These are phyloP conservation scores for Camponotus vicinus DNA, from an alignment of 1,140 invertebrate genomes.

Conservation along the genomic window DNA sequence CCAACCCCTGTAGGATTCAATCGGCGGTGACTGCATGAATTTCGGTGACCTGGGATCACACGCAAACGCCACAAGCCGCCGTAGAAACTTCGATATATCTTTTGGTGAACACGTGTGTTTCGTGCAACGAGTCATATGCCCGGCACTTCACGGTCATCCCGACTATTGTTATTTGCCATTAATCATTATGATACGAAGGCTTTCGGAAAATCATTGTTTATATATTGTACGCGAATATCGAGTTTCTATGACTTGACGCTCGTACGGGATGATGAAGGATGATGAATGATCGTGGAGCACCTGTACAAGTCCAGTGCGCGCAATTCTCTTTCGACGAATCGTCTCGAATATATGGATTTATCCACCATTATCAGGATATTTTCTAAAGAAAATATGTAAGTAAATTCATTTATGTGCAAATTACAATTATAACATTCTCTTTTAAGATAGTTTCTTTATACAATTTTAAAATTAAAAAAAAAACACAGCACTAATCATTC, in stretches of 20 bases:
- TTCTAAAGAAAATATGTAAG: not conserved
- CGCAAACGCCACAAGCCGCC: conserved; percentile 78
- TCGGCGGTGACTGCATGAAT: conserved; percentile 89
- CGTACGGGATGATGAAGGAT: conserved; percentile 73
- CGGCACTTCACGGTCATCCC: conserved; percentile 76
- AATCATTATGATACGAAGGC: not conserved
- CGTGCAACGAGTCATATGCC: conserved; percentile 60
- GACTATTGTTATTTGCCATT: not conserved
- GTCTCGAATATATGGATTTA: not conserved
- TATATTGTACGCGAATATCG: conserved; percentile 43
- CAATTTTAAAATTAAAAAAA: no score
- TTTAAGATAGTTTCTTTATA: no score
- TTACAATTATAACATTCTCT: no score
- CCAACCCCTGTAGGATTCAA: conserved; percentile 90
- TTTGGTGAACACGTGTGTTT: conserved; percentile 59
- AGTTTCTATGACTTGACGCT: conserved; percentile 79
- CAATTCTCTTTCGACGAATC: conserved; percentile 45
- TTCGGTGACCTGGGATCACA: conserved; percentile 88
- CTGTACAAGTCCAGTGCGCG: conserved; percentile 47
- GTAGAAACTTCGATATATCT: conserved; percentile 76
- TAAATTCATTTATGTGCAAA: no score
- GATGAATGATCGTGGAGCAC: conserved; percentile 77
- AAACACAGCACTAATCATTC: not conserved
- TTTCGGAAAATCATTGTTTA: not conserved
- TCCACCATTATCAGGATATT: not conserved